Evolutionary conservation across 2,113 vertebrate genomes (phyloP).

Genomic region (Nibea coibor): DNA sequence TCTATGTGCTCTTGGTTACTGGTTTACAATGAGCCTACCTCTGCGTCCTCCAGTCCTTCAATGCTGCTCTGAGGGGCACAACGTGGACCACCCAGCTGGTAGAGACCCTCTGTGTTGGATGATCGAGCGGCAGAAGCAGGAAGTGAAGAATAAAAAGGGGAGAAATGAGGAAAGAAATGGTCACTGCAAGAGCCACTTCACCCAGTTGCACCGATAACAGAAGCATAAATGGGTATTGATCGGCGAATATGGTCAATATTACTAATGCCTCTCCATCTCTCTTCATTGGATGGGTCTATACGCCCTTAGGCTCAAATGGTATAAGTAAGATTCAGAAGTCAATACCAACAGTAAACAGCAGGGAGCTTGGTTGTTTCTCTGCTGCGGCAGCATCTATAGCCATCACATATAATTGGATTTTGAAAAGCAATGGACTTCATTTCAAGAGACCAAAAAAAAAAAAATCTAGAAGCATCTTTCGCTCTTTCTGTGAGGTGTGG

Average conservation of each 20-base stretch:
- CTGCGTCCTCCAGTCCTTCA: constrained; percentile 90
- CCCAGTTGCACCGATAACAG: constrained; percentile 27
- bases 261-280: constrained; percentile 64
- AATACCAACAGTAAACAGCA: constrained; percentile 43
- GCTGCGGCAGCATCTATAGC: constrained; percentile 26
- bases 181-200: constrained; percentile 52
- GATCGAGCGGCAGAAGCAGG: constrained; percentile 8
- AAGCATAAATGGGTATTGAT: constrained; percentile 70
- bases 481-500: constrained; percentile 17
- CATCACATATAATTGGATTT: constrained; percentile 40
- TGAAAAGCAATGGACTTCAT: constrained; percentile 5
- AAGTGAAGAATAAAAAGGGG: constrained; percentile 12
- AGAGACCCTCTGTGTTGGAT: constrained; percentile 81
- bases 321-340: constrained; percentile 55
- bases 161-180: constrained; percentile 15
- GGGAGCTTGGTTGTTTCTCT: constrained; percentile 17
- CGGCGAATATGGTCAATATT: constrained; percentile 51
- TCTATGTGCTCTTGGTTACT: background rate
- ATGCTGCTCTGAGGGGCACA: constrained; percentile 91
- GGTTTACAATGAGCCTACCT: constrained; percentile 82
- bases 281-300: constrained; percentile 48
- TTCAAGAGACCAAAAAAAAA: constrained; percentile 10
- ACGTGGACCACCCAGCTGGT: constrained; percentile 86
- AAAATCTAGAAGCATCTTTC: constrained; percentile 6
- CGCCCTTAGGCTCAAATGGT: constrained; percentile 37